phyloP scores from a whole-genome alignment of 2,113 vertebrate species.

The Psilopogon haemacephalus region DNA sequence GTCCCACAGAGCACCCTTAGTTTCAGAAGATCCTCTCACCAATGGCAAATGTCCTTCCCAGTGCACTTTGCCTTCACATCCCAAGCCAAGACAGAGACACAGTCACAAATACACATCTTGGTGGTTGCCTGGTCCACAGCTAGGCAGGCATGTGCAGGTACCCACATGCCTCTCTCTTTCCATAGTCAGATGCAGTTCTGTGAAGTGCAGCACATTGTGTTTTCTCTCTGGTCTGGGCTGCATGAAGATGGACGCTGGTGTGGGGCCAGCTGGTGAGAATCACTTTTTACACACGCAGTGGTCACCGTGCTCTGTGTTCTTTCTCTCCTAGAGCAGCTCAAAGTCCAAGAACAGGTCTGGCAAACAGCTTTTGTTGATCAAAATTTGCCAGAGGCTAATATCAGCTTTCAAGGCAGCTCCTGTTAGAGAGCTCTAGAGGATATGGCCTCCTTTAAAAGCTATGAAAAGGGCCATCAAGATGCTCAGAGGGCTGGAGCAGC shows the following conservation, averaged over 20 bases:
- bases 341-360: neutral
- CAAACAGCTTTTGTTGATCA: neutral
- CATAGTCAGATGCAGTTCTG: neutral
- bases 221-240: slow-evolving; percentile 17
- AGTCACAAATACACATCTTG: neutral
- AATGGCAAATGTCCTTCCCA: neutral
- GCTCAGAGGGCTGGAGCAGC: no score
- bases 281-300: neutral
- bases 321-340: neutral
- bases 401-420: neutral
- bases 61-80: neutral
- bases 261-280: neutral
- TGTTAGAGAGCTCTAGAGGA: neutral
- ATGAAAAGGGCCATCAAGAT: no score
- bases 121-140: rapidly evolving
- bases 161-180: neutral
- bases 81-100: neutral
- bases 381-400: neutral
- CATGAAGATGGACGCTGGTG: neutral
- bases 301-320: neutral
- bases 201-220: neutral
- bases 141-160: rapidly evolving
- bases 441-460: neutral
- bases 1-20: neutral
- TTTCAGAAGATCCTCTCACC: neutral